These are phyloP conservation scores for Lepilemur septentrionalis DNA, from an alignment of 2,797 vertebrate species.

Conservation along the genomic window DNA sequence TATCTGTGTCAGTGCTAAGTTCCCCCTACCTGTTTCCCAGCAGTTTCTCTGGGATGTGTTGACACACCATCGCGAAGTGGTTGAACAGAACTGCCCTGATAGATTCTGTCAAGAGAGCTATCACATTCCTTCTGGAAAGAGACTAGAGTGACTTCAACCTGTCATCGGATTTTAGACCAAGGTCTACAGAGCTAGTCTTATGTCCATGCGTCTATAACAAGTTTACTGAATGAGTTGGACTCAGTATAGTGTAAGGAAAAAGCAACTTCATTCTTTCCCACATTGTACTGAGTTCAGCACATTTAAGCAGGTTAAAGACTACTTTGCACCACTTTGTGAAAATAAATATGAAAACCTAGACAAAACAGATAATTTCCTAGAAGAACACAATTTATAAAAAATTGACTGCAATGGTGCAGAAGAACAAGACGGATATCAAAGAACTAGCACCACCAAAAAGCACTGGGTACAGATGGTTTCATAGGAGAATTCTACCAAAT, in stretches of 20 bases:
- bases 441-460: neutral
- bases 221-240: neutral
- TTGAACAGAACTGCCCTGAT: neutral
- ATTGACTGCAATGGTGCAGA: neutral
- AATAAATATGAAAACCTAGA: neutral
- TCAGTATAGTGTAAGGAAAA: neutral
- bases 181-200: neutral
- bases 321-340: neutral
- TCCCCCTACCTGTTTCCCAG: neutral
- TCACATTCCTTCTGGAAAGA: neutral
- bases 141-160: neutral
- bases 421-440: neutral
- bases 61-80: too few relatives aligned
- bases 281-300: neutral
- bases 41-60: neutral
- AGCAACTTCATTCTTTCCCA: neutral
- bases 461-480: neutral
- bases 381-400: neutral
- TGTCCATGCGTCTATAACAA: neutral
- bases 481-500: neutral
- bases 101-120: neutral
- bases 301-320: neutral
- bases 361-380: neutral
- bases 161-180: neutral
- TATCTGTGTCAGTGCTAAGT: neutral